Percentiles rank a stretch among this genome's conserved stretches.
Conservation (phyloP, 2,797 vertebrate genomes). For the Malacoraja senta region DNA sequence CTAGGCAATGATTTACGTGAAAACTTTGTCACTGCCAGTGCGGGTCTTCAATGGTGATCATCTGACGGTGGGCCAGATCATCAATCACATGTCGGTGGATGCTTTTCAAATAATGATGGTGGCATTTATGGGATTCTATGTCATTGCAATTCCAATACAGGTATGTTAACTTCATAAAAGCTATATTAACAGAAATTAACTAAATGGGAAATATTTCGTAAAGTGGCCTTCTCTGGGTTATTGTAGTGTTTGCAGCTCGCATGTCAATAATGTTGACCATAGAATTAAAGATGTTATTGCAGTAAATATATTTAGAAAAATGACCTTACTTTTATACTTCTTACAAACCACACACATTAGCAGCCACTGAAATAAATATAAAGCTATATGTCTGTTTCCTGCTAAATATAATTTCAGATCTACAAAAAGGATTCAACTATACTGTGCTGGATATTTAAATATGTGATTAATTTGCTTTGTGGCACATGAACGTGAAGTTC, state of each 20-base stretch:
- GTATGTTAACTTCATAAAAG: neutral
- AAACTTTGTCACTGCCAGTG: slow-evolving; percentile 6
- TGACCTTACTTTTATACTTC: neutral
- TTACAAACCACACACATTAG: neutral
- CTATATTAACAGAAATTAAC: neutral
- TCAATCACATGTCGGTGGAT: slow-evolving; percentile 33
- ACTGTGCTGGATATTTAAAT: neutral
- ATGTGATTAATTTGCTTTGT: neutral
- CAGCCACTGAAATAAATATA: neutral
- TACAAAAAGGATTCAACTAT: neutral
- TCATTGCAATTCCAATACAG: slow-evolving; percentile 33
- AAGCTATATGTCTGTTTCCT: neutral
- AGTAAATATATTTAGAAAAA: neutral
- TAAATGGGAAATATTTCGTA: neutral
- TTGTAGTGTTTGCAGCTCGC: neutral
- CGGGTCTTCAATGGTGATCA: neutral
- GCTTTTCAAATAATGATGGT: slow-evolving; percentile 28
- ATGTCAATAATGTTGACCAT: neutral
- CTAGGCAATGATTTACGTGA: slow-evolving; percentile 29
- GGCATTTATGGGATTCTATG: slow-evolving; percentile 29
- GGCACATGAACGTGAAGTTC: too few relatives aligned
- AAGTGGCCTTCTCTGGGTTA: neutral
- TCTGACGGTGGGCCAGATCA: slow-evolving; percentile 30
- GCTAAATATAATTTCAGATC: neutral
- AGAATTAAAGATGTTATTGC: neutral